Evolutionary conservation across 2,113 vertebrate species (phyloP), one percentile per base, ranked within the genome.

Genomic region (Oxygymnocypris stewartii): DNA sequence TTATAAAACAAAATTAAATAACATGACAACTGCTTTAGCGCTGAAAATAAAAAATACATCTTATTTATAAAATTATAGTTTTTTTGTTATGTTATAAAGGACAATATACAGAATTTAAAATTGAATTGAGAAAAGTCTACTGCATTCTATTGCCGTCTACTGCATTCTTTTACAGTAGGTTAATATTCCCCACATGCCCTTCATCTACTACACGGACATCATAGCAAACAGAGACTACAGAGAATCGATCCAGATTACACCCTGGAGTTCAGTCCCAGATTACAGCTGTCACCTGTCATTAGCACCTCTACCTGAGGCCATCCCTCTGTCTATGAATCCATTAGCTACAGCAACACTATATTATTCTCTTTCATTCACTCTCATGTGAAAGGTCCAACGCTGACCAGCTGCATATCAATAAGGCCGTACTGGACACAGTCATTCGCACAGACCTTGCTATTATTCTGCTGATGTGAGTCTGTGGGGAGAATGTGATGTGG

Each of bases 291-390:
- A 81, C 69, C 78, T 86, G 67, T 86, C 85, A 75, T 44, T 59
- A 74, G 37, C 67, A 35, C 61, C 77, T 88, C 84, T 51, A 59
- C 67, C 77, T 42, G 54, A 47, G 28, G 77, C 25, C 65, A 59
- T 84, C 73, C 16, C 79, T 87, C 20, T 65, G 37, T 78, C 31
- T 84, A 83, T 85, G 79, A 88, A 88, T 88, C 79, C 84, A 88
- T 88, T 85, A 85, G 82, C 88, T 80, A 85, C 80, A 81, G 51
- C 85, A 79, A n/a, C 83, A 63, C 79, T 88, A 51, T 76, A 85
- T 87, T 88, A 88, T 90, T 90, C 87, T 81, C 67, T 87, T 84
- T 87, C 51, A 79, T 88, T 88, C 87, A 67, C 51, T 47, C 82
- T 49, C 63, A 82, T 84, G 88, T 89, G 77, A 78, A 89, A 87